Base-by-base conservation (phyloP, 1,140 invertebrate species). In the Ganaspis sp. region DNA sequence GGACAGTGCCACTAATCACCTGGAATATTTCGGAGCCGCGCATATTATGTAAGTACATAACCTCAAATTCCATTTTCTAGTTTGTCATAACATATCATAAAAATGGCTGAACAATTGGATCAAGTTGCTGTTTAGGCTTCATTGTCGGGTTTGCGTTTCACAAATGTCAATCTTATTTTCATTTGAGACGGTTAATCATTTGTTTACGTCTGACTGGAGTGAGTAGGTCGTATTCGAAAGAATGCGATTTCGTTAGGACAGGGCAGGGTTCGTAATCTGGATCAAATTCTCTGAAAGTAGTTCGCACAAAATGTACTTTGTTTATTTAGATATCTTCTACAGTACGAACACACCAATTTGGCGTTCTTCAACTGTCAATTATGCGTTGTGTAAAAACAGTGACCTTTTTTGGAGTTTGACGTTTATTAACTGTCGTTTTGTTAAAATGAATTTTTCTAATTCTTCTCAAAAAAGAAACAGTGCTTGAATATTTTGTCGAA, bases 31-130 rank as follows among this genome's bases (percentile, higher is more conserved):
- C 79, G 77, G 79, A 81, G 77, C 80, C 54, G 79, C 77, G 79
- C 78, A 74, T 79, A 74, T 87, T 87, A 85, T 87, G 86, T 87
- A 79, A 87, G 86, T 86, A 87, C 74, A 74, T 49, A 58, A 53
- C 70, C 72, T 64, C 38, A 17, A 49, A 42, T 23, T 21, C 42
- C 1, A 15, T 64, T 21, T 64, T 15, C 23, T 64, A 26, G 11
- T 26, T 64, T 64, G 3, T 64, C 58, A 29, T 21, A 5, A 34
- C 11, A 64, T 15, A 12, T 64, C 23, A 64, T 15, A 26, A n/a
- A 64, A 64, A 64, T n/a, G 12, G 15, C 23, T n/a, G 15, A 64
- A 64, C 26, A 64, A 29, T 15, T 29, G 3, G 6, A 58, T 12
- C 21, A 58, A 58, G 3, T n/a, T 29, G 5, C 4, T 64, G 23